phyloP scores from a whole-genome alignment of 2,113 vertebrate species.

The Heliornis fulica region DNA sequence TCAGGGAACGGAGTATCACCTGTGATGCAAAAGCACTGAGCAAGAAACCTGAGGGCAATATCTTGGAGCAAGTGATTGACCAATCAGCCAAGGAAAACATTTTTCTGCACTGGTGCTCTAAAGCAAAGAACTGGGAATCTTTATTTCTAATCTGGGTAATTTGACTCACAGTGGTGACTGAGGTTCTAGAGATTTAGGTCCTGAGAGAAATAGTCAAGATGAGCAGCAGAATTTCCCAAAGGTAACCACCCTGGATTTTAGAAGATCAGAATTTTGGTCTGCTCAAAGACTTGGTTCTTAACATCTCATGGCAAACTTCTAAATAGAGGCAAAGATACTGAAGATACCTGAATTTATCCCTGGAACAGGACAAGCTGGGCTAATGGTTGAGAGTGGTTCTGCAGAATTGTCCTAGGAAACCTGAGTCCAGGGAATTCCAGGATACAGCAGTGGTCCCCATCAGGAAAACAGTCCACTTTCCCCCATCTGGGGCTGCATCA shows the following conservation, averaged over 20 bases:
- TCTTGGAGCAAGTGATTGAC: not conserved
- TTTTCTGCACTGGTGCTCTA: not conserved
- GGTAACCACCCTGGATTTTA: not conserved
- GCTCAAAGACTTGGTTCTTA: not conserved
- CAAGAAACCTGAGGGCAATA: rapidly evolving
- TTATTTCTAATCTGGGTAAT: too few species aligned
- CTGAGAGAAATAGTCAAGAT: not conserved
- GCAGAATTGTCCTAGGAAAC: not conserved
- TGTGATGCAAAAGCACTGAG: rapidly evolving
- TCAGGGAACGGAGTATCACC: not conserved
- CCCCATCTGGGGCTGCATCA: not conserved
- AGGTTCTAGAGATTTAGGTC: not conserved
- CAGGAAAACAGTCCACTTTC: not conserved
- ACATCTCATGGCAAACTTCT: not conserved
- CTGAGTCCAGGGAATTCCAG: not conserved
- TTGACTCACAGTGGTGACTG: not conserved
- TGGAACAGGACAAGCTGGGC: not conserved
- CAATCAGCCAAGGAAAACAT: rapidly evolving
- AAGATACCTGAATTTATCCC: rapidly evolving
- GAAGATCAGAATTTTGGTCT: not conserved
- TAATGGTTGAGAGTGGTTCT: not conserved
- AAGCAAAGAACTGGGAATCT: too few species aligned
- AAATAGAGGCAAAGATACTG: not conserved
- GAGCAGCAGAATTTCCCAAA: not conserved
- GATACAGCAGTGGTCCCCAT: rapidly evolving